These are phyloP conservation scores for Tanytarsus gracilentus DNA, from an alignment of 2,888 invertebrate genomes.

Conservation along the genomic window DNA sequence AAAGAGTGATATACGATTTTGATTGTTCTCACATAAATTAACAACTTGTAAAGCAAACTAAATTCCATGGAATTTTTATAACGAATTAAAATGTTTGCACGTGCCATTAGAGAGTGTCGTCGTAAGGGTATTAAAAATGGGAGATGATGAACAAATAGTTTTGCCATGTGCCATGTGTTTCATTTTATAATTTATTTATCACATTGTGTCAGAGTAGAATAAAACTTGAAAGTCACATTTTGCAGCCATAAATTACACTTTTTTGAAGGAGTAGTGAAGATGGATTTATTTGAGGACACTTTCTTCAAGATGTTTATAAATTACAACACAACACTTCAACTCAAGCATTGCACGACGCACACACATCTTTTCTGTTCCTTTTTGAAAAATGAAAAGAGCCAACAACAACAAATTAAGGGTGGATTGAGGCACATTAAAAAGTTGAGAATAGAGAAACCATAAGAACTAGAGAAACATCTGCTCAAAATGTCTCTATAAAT, in stretches of 20 bases:
- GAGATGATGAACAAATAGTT: neutral
- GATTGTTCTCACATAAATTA: slow-evolving; percentile 11
- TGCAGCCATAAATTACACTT: slow-evolving; percentile 19
- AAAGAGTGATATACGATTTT: neutral
- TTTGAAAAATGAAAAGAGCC: no score
- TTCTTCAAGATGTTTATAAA: neutral
- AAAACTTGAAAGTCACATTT: slow-evolving; percentile 19
- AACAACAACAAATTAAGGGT: no score
- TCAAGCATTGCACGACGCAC: no score
- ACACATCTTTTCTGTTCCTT: no score
- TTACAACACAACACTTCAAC: neutral
- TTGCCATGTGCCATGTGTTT: slow-evolving; percentile 6
- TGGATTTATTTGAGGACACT: slow-evolving; percentile 7
- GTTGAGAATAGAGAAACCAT: neutral
- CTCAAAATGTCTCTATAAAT: slow-evolving; percentile 13
- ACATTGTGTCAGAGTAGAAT: no score
- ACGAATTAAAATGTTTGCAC: slow-evolving; percentile 21
- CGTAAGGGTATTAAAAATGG: neutral
- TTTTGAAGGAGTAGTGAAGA: no score
- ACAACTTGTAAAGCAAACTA: neutral
- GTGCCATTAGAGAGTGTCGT: slow-evolving; percentile 13
- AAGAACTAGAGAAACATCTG: slow-evolving; percentile 10
- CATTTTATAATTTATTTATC: slow-evolving; percentile 13
- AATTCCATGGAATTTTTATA: neutral
- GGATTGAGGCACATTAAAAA: no score